Evolutionary conservation across 1,140 invertebrate genomes (phyloP).

Genomic region (Tetraneura akinire): DNA sequence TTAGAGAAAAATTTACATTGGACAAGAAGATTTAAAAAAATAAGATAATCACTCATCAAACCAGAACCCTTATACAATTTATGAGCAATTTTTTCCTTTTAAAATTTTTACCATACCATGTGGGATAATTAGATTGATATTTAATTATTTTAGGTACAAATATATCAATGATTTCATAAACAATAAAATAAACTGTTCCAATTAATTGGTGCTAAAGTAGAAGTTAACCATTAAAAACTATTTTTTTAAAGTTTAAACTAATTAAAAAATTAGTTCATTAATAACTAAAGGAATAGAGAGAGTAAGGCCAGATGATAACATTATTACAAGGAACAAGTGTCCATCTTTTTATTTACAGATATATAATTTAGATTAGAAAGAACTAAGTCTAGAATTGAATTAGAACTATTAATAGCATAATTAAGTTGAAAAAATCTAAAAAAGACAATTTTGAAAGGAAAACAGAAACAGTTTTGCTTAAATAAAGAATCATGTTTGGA

Average conservation of each 20-base stretch:
- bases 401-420: not conserved
- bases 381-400: not conserved
- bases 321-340: conserved; percentile 14
- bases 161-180: conserved; percentile 25
- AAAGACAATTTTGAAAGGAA: not conserved
- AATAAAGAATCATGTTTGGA: too few relatives aligned
- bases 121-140: not conserved
- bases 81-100: conserved; percentile 7
- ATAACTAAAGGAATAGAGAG: not conserved
- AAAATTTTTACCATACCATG: not conserved
- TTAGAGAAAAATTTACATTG: not conserved
- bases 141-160: conserved; percentile 19
- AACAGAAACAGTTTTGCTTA: not conserved
- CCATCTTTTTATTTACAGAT: not conserved
- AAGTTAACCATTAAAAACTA: not conserved
- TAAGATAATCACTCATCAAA: conserved; percentile 1
- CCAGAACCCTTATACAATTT: conserved; percentile 2
- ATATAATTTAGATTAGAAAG: not conserved
- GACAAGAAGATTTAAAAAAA: not conserved
- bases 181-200: not conserved
- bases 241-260: too few relatives aligned
- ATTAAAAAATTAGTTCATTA: not conserved
- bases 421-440: conserved; percentile 14
- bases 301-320: not conserved
- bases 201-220: not conserved